Evolutionary conservation across 1,140 invertebrate genomes (phyloP).

Genomic region (Latrodectus geometricus): DNA sequence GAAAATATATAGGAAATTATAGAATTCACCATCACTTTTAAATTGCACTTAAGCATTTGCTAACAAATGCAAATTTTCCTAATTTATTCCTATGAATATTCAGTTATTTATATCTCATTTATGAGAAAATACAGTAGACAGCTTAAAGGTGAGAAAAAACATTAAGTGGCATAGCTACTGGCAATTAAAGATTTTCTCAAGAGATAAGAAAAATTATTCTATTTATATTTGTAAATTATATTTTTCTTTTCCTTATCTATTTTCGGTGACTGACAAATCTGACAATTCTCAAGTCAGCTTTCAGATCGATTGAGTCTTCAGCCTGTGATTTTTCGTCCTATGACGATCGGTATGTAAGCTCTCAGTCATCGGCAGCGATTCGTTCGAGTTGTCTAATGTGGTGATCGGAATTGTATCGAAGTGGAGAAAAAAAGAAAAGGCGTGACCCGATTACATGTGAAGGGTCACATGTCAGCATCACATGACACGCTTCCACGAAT

Average conservation of each 20-base stretch:
- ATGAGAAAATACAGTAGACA: too few relatives aligned
- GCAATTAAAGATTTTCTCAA: too few relatives aligned
- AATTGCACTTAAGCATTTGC: too few relatives aligned
- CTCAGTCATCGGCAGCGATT: slow-evolving; percentile 25
- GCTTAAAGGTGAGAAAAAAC: too few relatives aligned
- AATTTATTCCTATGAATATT: too few relatives aligned
- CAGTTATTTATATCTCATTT: too few relatives aligned
- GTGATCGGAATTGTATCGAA: background rate
- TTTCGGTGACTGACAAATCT: background rate
- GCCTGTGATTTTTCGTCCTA: background rate
- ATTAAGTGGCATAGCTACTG: too few relatives aligned
- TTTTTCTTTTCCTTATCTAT: slow-evolving; percentile 1
- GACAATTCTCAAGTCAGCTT: background rate
- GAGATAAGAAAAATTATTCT: too few relatives aligned
- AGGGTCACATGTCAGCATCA: slow-evolving; percentile 50
- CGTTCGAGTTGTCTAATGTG: slow-evolving; percentile 40
- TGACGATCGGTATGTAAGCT: background rate
- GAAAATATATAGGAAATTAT: too few relatives aligned
- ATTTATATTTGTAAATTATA: background rate
- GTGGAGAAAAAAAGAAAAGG: background rate
- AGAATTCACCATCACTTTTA: too few relatives aligned
- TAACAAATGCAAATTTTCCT: too few relatives aligned
- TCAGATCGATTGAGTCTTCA: slow-evolving; percentile 23
- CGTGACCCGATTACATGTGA: slow-evolving; percentile 12
- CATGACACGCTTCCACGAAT: slow-evolving; percentile 44